Percentiles rank a stretch among this genome's conserved stretches.
phyloP scores from a whole-genome alignment of 2,797 vertebrate genomes.

The Aplochiton taeniatus region DNA sequence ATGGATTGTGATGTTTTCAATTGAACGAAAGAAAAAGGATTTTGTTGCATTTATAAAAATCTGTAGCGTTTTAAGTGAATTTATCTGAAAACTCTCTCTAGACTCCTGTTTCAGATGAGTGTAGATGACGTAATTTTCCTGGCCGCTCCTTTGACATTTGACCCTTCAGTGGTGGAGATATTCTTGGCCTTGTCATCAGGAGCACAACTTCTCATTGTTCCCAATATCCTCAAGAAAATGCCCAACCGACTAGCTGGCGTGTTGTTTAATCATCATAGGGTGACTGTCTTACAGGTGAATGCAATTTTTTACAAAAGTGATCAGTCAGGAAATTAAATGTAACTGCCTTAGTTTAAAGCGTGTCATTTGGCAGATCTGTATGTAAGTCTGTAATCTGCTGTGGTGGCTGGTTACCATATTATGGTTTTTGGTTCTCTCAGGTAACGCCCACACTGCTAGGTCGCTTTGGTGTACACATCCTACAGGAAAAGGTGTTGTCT shows the following conservation, averaged over 20 bases:
- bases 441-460: slow-evolving; percentile 88
- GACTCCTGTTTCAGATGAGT: slow-evolving; percentile 84
- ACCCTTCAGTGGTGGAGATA: slow-evolving; percentile 93
- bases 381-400: too few species aligned
- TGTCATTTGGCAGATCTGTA: too few species aligned
- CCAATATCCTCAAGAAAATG: slow-evolving; percentile 81
- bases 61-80: not conserved
- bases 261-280: slow-evolving; percentile 81
- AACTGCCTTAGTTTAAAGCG: too few species aligned
- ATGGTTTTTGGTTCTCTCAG: slow-evolving; percentile 58
- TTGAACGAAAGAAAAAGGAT: not conserved
- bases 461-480: slow-evolving; percentile 80
- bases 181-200: slow-evolving; percentile 89
- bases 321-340: too few species aligned
- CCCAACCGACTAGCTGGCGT: slow-evolving; percentile 76
- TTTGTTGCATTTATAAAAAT: too few species aligned
- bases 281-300: slow-evolving; percentile 88
- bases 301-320: too few species aligned
- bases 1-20: not conserved
- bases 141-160: slow-evolving; percentile 93
- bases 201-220: slow-evolving; percentile 86
- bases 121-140: slow-evolving; percentile 86
- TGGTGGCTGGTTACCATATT: too few species aligned
- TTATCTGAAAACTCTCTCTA: slow-evolving; percentile 46
- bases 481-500: slow-evolving; percentile 80